These are phyloP conservation scores for Eriosoma lanigerum DNA, from an alignment of 1,140 invertebrate genomes.

Conservation along the genomic window DNA sequence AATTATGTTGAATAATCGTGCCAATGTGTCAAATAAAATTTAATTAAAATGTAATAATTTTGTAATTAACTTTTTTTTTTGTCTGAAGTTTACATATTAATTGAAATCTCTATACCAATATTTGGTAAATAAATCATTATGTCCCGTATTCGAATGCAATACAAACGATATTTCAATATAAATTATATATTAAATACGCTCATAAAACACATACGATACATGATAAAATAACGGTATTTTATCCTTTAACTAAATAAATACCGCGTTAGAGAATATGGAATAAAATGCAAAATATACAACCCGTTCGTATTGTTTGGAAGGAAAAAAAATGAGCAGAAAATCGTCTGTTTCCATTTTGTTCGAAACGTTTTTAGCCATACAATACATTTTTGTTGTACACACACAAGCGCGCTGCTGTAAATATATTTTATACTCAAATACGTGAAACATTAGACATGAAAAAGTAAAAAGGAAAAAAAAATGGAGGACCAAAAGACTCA, in stretches of 20 bases:
- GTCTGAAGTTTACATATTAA: no score
- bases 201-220: no score
- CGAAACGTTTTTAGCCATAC: not conserved
- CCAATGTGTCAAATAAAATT: no score
- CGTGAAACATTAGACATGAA: not conserved
- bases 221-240: no score
- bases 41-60: no score
- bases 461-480: slow-evolving; percentile 18
- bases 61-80: no score
- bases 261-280: not conserved
- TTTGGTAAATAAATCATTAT: no score
- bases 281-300: not conserved
- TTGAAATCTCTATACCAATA: no score
- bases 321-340: slow-evolving; percentile 23
- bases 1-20: no score
- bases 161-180: no score
- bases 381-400: slow-evolving; percentile 17
- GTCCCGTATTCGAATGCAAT: no score
- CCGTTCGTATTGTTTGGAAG: not conserved
- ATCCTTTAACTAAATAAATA: not conserved
- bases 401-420: not conserved
- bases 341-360: slow-evolving; percentile 25
- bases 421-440: not conserved
- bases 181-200: no score
- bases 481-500: slow-evolving; percentile 30